Evolutionary conservation across 2,797 vertebrate genomes (phyloP).

Genomic region (Anguilla megastoma): DNA sequence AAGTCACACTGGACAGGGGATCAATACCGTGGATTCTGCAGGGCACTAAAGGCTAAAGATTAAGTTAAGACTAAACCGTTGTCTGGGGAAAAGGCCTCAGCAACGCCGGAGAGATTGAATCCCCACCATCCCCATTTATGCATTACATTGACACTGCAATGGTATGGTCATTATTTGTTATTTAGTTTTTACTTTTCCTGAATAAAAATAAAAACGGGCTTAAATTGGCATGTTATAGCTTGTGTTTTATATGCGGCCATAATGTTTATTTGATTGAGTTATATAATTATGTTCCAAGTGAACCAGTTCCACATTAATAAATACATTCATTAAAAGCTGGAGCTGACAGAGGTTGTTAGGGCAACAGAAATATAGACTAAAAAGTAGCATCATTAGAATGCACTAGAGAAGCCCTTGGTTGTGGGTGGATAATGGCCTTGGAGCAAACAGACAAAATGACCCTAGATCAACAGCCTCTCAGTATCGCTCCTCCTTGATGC

Average conservation of each 20-base stretch:
- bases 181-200: not conserved
- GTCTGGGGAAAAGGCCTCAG: not conserved
- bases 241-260: not conserved
- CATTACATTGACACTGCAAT: not conserved
- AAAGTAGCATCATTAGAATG: not conserved
- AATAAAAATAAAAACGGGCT: not conserved
- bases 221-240: not conserved
- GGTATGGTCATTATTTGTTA: not conserved
- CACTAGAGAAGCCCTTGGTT: conserved; percentile 41
- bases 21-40: conserved; percentile 17
- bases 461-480: conserved; percentile 13
- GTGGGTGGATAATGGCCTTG: conserved; percentile 37
- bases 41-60: conserved; percentile 21
- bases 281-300: conserved; percentile 7
- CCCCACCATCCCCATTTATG: not conserved
- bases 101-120: not conserved
- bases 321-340: not conserved
- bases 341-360: not conserved
- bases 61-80: not conserved
- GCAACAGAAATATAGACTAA: not conserved
- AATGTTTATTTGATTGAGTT: not conserved
- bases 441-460: conserved; percentile 23
- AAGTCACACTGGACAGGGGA: not conserved
- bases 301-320: not conserved
- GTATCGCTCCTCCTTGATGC: not conserved